Conservation (phyloP, 2,888 invertebrate genomes). For the Limnephilus lunatus region DNA sequence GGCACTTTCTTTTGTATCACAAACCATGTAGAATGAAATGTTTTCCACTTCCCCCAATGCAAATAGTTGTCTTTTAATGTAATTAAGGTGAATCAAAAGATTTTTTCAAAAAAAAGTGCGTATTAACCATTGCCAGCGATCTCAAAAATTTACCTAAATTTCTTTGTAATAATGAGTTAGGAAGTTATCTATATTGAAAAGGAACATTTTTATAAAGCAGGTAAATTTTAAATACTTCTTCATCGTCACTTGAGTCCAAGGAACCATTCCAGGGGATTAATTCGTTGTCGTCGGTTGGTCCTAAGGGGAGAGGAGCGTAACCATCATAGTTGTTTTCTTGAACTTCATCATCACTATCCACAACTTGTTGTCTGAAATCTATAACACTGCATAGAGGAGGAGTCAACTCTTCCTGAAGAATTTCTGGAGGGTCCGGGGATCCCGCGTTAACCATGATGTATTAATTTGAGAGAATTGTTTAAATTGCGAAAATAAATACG, state of each 20-base stretch:
- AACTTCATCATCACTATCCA: constrained; percentile 75
- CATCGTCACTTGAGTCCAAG: constrained; percentile 54
- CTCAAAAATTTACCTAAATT: too few relatives aligned
- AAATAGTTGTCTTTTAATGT: too few relatives aligned
- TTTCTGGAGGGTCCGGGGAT: constrained; percentile 74
- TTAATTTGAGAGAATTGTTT: constrained; percentile 44
- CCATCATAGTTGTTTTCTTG: constrained; percentile 76
- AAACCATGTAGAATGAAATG: too few relatives aligned
- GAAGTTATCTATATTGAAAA: neutral
- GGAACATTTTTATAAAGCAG: neutral
- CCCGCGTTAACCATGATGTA: constrained; percentile 74
- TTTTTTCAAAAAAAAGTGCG: too few relatives aligned
- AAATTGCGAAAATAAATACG: neutral
- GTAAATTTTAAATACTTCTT: constrained; percentile 47
- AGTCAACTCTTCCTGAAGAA: constrained; percentile 72
- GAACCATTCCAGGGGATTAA: constrained; percentile 52
- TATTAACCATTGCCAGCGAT: too few relatives aligned
- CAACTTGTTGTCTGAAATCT: constrained; percentile 70
- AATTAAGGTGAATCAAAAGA: too few relatives aligned
- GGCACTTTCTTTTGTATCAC: too few relatives aligned
- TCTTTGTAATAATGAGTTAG: neutral
- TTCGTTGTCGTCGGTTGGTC: constrained; percentile 70
- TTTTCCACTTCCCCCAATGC: too few relatives aligned
- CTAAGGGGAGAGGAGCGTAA: constrained; percentile 77
- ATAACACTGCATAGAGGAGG: constrained; percentile 73